Evolutionary conservation across 2,113 vertebrate genomes (phyloP).

Genomic region (Strix aluco): DNA sequence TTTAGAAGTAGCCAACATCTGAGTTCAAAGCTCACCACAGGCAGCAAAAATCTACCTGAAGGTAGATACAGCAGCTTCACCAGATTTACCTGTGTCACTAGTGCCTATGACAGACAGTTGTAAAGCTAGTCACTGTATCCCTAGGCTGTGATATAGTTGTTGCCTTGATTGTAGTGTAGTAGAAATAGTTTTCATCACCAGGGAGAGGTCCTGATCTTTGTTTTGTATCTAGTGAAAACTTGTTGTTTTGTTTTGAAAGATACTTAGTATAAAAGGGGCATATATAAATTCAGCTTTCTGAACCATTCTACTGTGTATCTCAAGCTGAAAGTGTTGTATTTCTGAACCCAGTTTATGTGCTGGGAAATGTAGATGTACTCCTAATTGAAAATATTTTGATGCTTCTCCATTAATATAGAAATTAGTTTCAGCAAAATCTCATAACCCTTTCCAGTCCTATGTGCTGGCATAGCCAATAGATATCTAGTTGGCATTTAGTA

Average conservation of each 20-base stretch:
- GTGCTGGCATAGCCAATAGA: not conserved
- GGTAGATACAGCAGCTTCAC: not conserved
- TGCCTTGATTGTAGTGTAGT: not conserved
- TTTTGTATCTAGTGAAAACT: not conserved
- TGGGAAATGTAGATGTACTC: not conserved
- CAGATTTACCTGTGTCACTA: not conserved
- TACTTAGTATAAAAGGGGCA: not conserved
- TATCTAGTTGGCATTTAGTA: not conserved
- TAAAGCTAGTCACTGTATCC: not conserved
- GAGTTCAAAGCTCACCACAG: not conserved
- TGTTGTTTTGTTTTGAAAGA: not conserved
- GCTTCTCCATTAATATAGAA: not conserved
- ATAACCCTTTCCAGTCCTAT: not conserved
- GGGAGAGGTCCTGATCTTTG: not conserved
- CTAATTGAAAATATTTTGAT: not conserved
- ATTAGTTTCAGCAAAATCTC: not conserved
- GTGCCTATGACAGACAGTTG: not conserved
- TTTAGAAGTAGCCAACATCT: not conserved
- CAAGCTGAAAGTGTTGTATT: not conserved
- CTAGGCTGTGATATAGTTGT: not conserved
- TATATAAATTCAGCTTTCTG: not conserved
- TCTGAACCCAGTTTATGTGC: not conserved
- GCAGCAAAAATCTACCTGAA: not conserved
- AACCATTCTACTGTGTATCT: not conserved
- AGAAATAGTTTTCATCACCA: not conserved